Base-by-base conservation (phyloP, 2,888 invertebrate species). In the Chrysodeixis includens region DNA sequence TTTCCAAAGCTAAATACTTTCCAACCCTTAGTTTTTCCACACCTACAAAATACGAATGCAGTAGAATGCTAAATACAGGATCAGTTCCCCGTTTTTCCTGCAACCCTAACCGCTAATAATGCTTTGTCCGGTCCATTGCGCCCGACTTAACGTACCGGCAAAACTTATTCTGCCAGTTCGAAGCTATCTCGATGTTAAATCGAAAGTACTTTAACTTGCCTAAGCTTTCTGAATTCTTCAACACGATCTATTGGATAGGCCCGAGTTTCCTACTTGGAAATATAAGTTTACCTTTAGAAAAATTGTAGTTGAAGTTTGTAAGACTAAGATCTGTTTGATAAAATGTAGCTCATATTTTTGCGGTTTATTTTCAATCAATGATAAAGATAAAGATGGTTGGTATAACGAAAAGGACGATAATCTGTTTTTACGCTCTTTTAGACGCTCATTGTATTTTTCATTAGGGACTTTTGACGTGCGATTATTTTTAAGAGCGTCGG, bases 31-130 rank as follows among this genome's bases (percentile, higher is more conserved):
- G 6, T 54, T 10, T 46, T 9, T 46, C 49, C 52, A 52, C 26
- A 46, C 52, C 54, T 62, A 71, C 62, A 68, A 61, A 58, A 67
- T 59, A 66, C 66, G 65, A 71, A 71, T 74, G 65, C 76, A 70
- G 70, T 76, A 59, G 69, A 69, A 78, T 71, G 66, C 73, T 74
- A 66, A 71, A 67, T 56, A 73, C 59, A 58, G 54, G 58, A 65
- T 66, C 63, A 35, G 63, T 60, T 66, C 76, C 74, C 55, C 62
- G 76, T 83, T 79, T 82, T 82, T 74, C 69, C 40, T 71, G 67
- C 63, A 61, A 67, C 85, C 84, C 79, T 79, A 80, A 83, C 83
- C 85, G 78, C 86, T 83, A 85, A 84, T 85, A 84, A 81, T 75
- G 79, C 74, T 61, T 60, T 44, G 69, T 59, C 58, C 68, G 78